phyloP scores from a whole-genome alignment of 2,888 invertebrate species.

The Argynnis bischoffii region DNA sequence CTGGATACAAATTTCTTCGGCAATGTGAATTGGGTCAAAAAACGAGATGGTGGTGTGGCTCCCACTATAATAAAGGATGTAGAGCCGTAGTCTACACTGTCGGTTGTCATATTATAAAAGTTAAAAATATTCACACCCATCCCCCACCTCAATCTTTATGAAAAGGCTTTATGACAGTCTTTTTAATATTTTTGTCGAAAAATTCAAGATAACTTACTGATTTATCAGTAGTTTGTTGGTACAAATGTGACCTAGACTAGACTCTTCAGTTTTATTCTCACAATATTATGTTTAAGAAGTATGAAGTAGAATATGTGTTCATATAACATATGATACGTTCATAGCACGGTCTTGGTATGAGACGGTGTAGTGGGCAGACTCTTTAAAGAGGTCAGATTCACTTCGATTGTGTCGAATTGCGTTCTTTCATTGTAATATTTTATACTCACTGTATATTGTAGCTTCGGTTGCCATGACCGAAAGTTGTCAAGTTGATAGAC shows the following conservation, averaged over 20 bases:
- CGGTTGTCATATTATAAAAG: slow-evolving; percentile 40
- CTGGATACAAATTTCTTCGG: slow-evolving; percentile 47
- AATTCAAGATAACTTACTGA: background rate
- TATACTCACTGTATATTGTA: too few species aligned
- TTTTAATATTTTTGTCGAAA: background rate
- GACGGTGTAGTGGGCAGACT: too few species aligned
- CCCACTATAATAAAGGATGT: slow-evolving; percentile 50
- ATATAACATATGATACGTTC: too few species aligned
- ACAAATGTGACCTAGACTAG: background rate
- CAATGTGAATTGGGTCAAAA: slow-evolving; percentile 46
- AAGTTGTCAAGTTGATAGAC: too few species aligned
- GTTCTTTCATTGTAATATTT: too few species aligned
- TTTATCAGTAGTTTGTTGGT: slow-evolving; percentile 5
- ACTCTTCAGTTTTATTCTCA: too few species aligned
- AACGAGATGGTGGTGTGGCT: slow-evolving; percentile 53
- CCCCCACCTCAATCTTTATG: slow-evolving; percentile 31
- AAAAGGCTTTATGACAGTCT: background rate
- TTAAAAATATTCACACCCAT: slow-evolving; percentile 47
- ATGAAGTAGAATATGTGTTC: too few species aligned
- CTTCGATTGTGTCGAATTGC: too few species aligned
- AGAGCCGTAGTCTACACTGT: slow-evolving; percentile 48
- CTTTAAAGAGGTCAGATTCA: too few species aligned
- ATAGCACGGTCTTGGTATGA: too few species aligned
- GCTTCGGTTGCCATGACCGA: too few species aligned
- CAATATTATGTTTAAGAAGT: too few species aligned